Evolutionary conservation across 2,113 vertebrate genomes (phyloP), one percentile per base, ranked within the genome.

Genomic region (Paedocypris sp.): DNA sequence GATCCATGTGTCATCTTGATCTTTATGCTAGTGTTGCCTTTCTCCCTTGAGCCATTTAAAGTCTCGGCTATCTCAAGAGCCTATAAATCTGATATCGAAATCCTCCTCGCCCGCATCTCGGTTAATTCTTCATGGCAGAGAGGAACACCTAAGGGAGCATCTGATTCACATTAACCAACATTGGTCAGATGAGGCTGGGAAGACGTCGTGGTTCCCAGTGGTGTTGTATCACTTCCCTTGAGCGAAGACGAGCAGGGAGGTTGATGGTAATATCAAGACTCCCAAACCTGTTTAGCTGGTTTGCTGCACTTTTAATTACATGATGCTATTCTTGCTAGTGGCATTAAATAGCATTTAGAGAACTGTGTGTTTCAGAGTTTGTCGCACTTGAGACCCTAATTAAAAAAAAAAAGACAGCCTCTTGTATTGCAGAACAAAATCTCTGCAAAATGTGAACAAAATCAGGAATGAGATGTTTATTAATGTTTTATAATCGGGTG

Each of bases 1-100:
- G 20, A 47, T 61, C 16, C 10, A 39, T 45, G 51, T 35, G 41
- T 23, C 25, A 54, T 64, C 50, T 54, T 46, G 31, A 50, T 64
- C 43, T 66, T 7, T 29, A 32, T 25, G 9, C 11, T 19, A 49
- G 41, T 48, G 56, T 69, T 60, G 49, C 13, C 18, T 54, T 42
- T 56, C 63, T 31, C 18, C 60, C 16, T 15, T 51, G 42, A 31
- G 23, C 54, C 3, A 63, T 23, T 60, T 4, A 64, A 12, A n/a
- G 18, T 54, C 26, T 19, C 25, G 72, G 1, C 12, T 20, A 25
- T 18, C 9, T 13, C 19, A 53, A 36, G 20, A 50, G 6, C 15
- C 39, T 18, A 36, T 68, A 23, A 50, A 62, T 58, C 20, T 61
- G 18, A 46, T 29, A 49, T 60, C 20, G 13, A 38, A 39, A 45